These are phyloP conservation scores for Isurus oxyrinchus DNA, from an alignment of 2,113 vertebrate species.

Conservation along the genomic window DNA sequence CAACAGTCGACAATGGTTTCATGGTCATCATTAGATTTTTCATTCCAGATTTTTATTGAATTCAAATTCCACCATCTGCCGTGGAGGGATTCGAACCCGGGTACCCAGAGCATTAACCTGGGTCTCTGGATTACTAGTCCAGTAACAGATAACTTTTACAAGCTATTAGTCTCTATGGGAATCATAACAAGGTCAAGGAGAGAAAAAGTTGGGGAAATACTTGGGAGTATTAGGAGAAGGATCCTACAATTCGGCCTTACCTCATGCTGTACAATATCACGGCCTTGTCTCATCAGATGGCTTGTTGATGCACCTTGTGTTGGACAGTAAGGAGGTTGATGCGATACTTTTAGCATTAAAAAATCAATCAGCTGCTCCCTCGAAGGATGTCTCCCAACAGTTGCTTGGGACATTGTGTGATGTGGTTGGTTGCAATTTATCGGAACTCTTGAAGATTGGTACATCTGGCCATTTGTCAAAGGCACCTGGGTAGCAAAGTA, in stretches of 20 bases:
- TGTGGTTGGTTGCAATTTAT: constrained; percentile 69
- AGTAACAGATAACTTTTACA: background rate
- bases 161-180: background rate
- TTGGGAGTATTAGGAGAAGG: background rate
- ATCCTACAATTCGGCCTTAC: constrained; percentile 48
- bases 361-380: constrained; percentile 96
- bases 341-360: constrained; percentile 92
- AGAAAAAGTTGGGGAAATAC: background rate
- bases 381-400: constrained; percentile 85
- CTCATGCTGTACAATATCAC: constrained; percentile 77
- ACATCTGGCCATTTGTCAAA: constrained; percentile 91
- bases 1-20: too few relatives aligned
- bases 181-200: background rate
- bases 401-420: constrained; percentile 59
- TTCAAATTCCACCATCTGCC: too few relatives aligned
- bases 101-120: too few relatives aligned
- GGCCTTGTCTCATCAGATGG: constrained; percentile 53
- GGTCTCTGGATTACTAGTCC: too few relatives aligned
- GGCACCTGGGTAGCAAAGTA: constrained; percentile 64
- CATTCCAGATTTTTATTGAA: too few relatives aligned
- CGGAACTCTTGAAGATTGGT: constrained; percentile 68
- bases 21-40: too few relatives aligned
- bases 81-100: too few relatives aligned
- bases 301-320: constrained; percentile 56
- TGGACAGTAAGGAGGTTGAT: constrained; percentile 63